These are phyloP conservation scores for Strix uralensis DNA, from an alignment of 2,113 vertebrate species.

Conservation along the genomic window DNA sequence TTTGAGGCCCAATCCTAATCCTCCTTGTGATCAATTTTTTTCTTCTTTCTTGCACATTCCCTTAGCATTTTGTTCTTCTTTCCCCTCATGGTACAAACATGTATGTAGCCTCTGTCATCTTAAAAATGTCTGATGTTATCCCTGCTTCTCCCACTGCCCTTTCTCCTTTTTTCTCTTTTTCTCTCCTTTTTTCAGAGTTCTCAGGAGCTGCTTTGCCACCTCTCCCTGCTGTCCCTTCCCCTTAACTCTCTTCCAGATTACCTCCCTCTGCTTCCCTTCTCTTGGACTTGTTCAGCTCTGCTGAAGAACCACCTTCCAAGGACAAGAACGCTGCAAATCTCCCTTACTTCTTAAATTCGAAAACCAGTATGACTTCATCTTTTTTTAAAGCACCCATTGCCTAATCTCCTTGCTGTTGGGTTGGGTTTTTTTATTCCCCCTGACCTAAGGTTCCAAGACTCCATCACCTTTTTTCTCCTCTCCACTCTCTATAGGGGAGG, in stretches of 20 bases:
- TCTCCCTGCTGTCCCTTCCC: not conserved
- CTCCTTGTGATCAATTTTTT: not conserved
- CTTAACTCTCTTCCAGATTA: not conserved
- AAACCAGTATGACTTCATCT: fast-evolving
- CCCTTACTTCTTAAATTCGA: not conserved
- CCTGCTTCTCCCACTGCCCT: not conserved
- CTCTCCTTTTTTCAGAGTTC: not conserved
- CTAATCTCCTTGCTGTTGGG: not conserved
- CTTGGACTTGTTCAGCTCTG: not conserved
- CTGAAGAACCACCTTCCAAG: not conserved
- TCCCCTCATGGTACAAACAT: not conserved
- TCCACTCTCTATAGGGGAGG: not conserved
- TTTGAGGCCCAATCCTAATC: not conserved
- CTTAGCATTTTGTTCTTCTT: not conserved
- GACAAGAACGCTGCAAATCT: not conserved
- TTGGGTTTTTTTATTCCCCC: not conserved
- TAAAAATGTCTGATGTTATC: not conserved
- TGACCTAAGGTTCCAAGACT: not conserved
- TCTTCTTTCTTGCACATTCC: not conserved
- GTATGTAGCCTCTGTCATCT: not conserved
- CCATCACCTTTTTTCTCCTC: not conserved
- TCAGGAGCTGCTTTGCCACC: not conserved
- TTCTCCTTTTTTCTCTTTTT: not conserved
- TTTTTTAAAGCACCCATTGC: not conserved
- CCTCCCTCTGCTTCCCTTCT: not conserved